These are phyloP conservation scores for Hydrolagus affinis DNA, from an alignment of 2,113 vertebrate species.

Conservation along the genomic window DNA sequence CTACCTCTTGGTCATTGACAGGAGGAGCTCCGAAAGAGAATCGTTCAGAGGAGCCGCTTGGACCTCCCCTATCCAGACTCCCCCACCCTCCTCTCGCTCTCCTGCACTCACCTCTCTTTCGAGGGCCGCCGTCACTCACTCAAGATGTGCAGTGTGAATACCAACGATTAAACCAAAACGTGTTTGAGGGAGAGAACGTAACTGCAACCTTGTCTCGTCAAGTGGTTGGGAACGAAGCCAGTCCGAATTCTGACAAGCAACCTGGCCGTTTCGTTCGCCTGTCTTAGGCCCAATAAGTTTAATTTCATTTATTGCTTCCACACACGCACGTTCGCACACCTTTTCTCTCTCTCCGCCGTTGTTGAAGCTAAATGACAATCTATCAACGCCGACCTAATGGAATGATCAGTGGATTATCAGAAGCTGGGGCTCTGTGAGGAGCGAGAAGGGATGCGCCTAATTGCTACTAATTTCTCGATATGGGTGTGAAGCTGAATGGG, in stretches of 20 bases:
- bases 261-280: not conserved
- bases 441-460: conserved; percentile 23
- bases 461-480: conserved; percentile 21
- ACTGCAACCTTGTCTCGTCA: conserved; percentile 14
- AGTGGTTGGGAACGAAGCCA: not conserved
- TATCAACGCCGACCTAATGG: conserved; percentile 16
- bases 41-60: not conserved
- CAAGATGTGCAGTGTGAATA: not conserved
- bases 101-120: not conserved
- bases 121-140: conserved; percentile 14
- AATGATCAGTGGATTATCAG: not conserved
- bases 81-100: too few species aligned
- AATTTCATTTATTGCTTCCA: not conserved
- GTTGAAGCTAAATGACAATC: conserved; percentile 19
- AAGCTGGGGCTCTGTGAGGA: not conserved
- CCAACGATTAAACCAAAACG: not conserved
- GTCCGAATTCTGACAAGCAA: not conserved
- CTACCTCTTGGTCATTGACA: not conserved
- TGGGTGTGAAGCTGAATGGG: conserved; percentile 12
- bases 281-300: not conserved
- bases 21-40: not conserved
- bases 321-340: too few species aligned
- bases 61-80: too few species aligned
- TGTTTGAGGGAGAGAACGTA: not conserved
- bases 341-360: not conserved